Percentiles rank a stretch among this genome's conserved stretches.
Conservation (phyloP, 2,888 invertebrate genomes). For the Troilus luridus region DNA sequence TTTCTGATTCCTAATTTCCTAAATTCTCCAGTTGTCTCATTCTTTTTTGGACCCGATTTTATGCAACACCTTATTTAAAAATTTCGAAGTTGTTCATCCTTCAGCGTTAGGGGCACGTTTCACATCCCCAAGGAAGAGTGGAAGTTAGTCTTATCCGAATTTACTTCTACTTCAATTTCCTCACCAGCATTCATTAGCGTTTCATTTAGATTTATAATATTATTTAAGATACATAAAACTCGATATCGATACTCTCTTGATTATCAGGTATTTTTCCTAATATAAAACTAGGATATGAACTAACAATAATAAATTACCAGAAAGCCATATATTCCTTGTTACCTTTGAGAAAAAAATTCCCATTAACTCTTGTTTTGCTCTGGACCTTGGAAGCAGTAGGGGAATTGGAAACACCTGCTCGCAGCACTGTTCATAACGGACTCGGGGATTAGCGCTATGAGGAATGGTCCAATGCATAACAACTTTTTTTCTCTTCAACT, state of each 20-base stretch:
- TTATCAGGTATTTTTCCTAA: too few relatives aligned
- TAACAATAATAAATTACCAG: neutral
- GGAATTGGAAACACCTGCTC: constrained; percentile 9
- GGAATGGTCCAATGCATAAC: constrained; percentile 22
- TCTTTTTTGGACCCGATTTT: too few relatives aligned
- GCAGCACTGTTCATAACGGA: constrained; percentile 10
- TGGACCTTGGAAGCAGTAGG: neutral
- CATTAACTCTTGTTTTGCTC: neutral
- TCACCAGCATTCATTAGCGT: too few relatives aligned
- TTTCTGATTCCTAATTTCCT: too few relatives aligned
- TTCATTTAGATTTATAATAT: too few relatives aligned
- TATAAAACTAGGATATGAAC: neutral
- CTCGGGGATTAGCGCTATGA: constrained; percentile 1
- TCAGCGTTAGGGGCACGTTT: too few relatives aligned
- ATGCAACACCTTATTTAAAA: too few relatives aligned
- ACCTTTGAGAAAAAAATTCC: neutral
- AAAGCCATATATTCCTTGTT: neutral
- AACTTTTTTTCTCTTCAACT: constrained; percentile 23
- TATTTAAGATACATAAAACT: neutral
- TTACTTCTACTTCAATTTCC: too few relatives aligned
- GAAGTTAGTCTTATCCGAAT: too few relatives aligned
- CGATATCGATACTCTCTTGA: neutral
- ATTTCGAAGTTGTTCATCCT: too few relatives aligned
- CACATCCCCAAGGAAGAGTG: too few relatives aligned
- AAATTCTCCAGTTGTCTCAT: too few relatives aligned